phyloP scores from a whole-genome alignment of 2,113 vertebrate genomes.

The Phaetusa simplex region DNA sequence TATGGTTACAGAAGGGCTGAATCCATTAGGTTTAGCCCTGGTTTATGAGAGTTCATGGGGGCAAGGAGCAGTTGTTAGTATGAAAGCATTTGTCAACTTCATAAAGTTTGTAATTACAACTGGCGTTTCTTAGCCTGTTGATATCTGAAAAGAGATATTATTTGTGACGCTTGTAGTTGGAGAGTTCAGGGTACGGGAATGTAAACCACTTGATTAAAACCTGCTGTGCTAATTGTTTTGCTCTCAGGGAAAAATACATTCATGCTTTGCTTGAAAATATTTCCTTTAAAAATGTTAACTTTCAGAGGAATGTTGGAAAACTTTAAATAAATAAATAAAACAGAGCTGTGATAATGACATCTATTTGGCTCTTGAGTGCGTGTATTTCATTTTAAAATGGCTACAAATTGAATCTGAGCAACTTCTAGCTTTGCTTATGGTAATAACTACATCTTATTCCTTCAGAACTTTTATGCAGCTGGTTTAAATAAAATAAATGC shows the following conservation, averaged over 20 bases:
- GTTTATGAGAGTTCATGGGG: slow-evolving; percentile 24
- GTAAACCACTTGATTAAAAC: slow-evolving; percentile 49
- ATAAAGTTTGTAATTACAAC: slow-evolving; percentile 8
- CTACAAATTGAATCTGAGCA: slow-evolving; percentile 6
- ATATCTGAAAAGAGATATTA: not conserved
- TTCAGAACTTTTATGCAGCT: slow-evolving; percentile 21
- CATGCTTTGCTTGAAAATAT: not conserved
- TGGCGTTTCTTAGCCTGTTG: slow-evolving; percentile 27
- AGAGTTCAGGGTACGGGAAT: not conserved
- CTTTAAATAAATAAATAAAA: slow-evolving; percentile 11
- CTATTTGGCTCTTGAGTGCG: not conserved
- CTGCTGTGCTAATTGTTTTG: slow-evolving; percentile 43
- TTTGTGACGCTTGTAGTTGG: not conserved
- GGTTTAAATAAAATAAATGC: slow-evolving; percentile 40
- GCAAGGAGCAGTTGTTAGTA: not conserved
- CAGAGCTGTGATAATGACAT: not conserved
- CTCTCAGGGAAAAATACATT: not conserved
- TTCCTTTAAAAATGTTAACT: slow-evolving; percentile 11
- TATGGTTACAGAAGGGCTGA: not conserved
- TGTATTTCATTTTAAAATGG: not conserved
- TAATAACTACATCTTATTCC: slow-evolving; percentile 3
- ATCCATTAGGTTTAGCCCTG: not conserved
- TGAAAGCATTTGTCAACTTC: slow-evolving; percentile 5
- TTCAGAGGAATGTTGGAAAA: not conserved
- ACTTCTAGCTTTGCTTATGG: not conserved